Percentiles rank a stretch among this genome's conserved stretches.
Conservation (phyloP, 2,797 vertebrate genomes). For the Poliocrania exsul region DNA sequence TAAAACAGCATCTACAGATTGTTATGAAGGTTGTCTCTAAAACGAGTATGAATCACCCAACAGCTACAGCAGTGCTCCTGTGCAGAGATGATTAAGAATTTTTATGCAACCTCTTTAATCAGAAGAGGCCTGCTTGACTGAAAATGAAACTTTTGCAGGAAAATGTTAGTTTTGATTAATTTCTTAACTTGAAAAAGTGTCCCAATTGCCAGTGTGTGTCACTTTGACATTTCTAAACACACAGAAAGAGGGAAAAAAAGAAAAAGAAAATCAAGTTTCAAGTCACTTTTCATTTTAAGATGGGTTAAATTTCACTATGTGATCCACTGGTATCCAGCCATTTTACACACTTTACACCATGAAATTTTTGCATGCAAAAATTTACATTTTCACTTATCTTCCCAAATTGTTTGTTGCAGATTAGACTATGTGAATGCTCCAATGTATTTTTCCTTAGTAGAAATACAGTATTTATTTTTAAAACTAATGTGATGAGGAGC, state of each 20-base stretch:
- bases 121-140: constrained; percentile 51
- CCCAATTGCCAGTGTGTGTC: neutral
- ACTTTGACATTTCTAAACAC: constrained; percentile 39
- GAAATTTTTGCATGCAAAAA: neutral
- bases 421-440: neutral
- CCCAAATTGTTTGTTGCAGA: neutral
- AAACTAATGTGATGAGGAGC: neutral
- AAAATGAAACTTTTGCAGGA: constrained; percentile 64
- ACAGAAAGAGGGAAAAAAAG: neutral
- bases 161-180: constrained; percentile 66
- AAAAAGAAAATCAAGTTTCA: neutral
- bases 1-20: neutral
- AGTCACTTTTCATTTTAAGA: neutral
- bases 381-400: neutral
- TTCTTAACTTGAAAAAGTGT: constrained; percentile 47
- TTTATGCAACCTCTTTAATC: constrained; percentile 59
- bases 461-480: neutral
- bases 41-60: constrained; percentile 13
- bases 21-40: neutral
- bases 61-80: constrained; percentile 7
- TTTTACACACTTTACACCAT: neutral
- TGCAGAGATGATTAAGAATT: constrained; percentile 17
- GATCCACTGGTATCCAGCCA: neutral
- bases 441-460: neutral
- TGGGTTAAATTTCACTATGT: neutral